Conservation (phyloP, 2,888 invertebrate species). For the Drepana falcataria region DNA sequence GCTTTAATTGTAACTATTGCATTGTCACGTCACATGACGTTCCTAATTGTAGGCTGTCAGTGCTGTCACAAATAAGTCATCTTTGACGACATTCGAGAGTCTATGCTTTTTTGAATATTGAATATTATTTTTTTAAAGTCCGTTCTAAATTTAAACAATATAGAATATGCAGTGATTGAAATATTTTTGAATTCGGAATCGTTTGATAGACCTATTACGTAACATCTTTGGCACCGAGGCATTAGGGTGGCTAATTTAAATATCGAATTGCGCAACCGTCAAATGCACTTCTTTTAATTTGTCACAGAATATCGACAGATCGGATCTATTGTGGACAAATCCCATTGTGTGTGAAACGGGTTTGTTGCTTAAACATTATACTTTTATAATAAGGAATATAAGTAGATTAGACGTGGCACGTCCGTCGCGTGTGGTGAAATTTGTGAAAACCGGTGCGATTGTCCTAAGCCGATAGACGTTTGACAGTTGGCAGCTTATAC, state of each 20-base stretch:
- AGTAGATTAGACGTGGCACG: slow-evolving; percentile 20
- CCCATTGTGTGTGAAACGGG: slow-evolving; percentile 2
- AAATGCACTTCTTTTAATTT: slow-evolving; percentile 3
- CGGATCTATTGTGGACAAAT: slow-evolving; percentile 3
- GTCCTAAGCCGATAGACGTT: slow-evolving; percentile 14
- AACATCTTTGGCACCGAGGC: background rate
- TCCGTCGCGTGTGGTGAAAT: slow-evolving; percentile 27
- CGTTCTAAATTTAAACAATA: too few relatives aligned
- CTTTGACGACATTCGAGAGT: background rate
- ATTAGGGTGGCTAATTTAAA: background rate
- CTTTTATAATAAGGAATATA: slow-evolving; percentile 12
- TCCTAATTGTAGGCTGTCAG: background rate
- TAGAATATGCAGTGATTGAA: too few relatives aligned
- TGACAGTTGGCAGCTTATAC: slow-evolving; percentile 16
- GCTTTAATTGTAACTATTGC: slow-evolving; percentile 4
- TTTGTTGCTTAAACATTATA: slow-evolving; percentile 7
- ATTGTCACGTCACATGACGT: background rate
- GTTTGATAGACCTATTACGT: background rate
- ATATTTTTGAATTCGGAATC: background rate
- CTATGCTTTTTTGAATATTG: background rate
- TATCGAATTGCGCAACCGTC: background rate
- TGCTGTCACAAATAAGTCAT: background rate
- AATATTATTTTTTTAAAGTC: background rate
- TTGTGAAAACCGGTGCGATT: slow-evolving; percentile 17
- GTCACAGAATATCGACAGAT: slow-evolving; percentile 2